These are phyloP conservation scores for Distichodus sexfasciatus DNA, from an alignment of 2,797 vertebrate species.

Conservation along the genomic window DNA sequence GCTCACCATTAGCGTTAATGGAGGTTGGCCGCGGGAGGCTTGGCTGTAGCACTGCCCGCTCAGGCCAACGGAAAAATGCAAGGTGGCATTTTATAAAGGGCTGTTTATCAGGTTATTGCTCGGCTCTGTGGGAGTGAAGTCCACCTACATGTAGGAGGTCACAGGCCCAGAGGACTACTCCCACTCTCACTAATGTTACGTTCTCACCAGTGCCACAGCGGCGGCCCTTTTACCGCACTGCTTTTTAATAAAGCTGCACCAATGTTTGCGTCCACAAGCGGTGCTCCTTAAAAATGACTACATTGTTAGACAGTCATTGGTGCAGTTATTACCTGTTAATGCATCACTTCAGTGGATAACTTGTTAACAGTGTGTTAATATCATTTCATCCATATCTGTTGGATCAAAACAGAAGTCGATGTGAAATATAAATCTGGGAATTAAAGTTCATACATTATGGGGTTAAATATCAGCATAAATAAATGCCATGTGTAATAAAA, in stretches of 20 bases:
- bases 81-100: constrained; percentile 44
- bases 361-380: too few relatives aligned
- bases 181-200: neutral
- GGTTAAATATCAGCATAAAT: too few relatives aligned
- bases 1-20: constrained; percentile 34
- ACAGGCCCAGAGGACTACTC: neutral
- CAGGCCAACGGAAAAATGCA: constrained; percentile 39
- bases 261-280: too few relatives aligned
- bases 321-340: too few relatives aligned
- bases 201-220: constrained; percentile 1
- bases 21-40: constrained; percentile 24
- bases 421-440: too few relatives aligned
- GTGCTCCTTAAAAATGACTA: too few relatives aligned
- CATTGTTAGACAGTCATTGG: too few relatives aligned
- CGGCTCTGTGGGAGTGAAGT: constrained; percentile 2
- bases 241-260: neutral
- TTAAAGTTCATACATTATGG: too few relatives aligned
- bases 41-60: constrained; percentile 12
- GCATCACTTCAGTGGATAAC: too few relatives aligned
- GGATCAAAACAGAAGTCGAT: too few relatives aligned
- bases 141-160: constrained; percentile 7
- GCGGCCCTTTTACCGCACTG: neutral
- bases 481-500: too few relatives aligned
- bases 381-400: too few relatives aligned
- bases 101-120: constrained; percentile 32